Evolutionary conservation across 2,888 invertebrate genomes (phyloP).

Genomic region (Hyalella azteca): DNA sequence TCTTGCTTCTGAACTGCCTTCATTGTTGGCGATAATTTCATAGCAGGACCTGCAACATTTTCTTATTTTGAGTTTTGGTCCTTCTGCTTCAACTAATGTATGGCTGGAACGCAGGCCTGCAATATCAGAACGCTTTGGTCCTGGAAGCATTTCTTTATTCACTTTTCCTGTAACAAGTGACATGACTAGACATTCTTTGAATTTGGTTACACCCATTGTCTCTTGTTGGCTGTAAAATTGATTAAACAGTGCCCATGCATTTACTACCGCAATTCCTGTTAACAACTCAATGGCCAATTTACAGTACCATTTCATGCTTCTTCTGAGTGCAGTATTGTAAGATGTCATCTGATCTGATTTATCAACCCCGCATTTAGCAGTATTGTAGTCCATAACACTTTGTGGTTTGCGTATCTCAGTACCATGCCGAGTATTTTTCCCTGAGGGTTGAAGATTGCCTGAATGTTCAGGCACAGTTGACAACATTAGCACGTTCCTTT

Average conservation of each 20-base stretch:
- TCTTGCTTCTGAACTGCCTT: slow-evolving; percentile 26
- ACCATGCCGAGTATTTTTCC: slow-evolving; percentile 7
- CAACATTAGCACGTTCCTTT: slow-evolving; percentile 40
- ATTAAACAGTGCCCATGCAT: slow-evolving; percentile 14
- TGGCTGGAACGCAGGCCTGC: background rate
- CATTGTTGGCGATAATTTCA: slow-evolving; percentile 10
- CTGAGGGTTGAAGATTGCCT: slow-evolving; percentile 32
- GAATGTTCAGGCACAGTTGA: slow-evolving; percentile 42
- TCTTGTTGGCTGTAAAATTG: background rate
- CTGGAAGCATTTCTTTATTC: slow-evolving; percentile 18
- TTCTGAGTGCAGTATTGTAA: slow-evolving; percentile 38
- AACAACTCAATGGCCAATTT: slow-evolving; percentile 39
- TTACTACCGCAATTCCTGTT: slow-evolving; percentile 35
- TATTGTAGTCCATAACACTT: slow-evolving; percentile 14
- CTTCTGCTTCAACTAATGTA: slow-evolving; percentile 21
- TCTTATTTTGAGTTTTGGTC: slow-evolving; percentile 3
- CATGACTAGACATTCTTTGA: slow-evolving; percentile 23
- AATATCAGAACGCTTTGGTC: slow-evolving; percentile 4
- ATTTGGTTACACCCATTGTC: slow-evolving; percentile 6
- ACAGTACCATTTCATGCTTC: slow-evolving; percentile 38
- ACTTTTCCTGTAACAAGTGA: slow-evolving; percentile 6
- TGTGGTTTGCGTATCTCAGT: background rate
- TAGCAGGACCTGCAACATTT: background rate
- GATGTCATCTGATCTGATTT: slow-evolving; percentile 39
- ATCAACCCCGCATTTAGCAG: slow-evolving; percentile 6